phyloP scores from a whole-genome alignment of 2,113 vertebrate genomes.

The Lasiurus borealis region DNA sequence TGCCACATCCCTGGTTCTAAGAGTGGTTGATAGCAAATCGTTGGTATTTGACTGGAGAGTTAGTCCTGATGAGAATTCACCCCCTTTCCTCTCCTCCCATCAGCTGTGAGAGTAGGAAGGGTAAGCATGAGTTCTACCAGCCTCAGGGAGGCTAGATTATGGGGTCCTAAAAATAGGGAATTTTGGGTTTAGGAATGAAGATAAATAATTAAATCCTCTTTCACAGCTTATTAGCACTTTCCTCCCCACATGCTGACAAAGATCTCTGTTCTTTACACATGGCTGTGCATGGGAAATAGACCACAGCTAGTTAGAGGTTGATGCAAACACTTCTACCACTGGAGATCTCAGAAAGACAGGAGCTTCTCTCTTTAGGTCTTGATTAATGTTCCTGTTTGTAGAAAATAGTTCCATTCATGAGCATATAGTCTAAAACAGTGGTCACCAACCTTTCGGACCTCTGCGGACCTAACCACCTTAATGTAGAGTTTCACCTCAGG shows the following conservation, averaged over 20 bases:
- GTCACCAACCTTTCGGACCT: too few relatives aligned
- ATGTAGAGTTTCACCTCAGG: background rate
- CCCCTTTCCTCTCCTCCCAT: background rate
- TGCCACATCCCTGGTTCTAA: conserved; percentile 72
- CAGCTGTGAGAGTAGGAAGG: background rate
- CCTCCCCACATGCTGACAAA: background rate
- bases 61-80: background rate
- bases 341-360: background rate
- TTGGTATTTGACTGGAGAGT: conserved; percentile 16
- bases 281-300: background rate
- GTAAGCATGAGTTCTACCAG: background rate
- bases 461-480: background rate
- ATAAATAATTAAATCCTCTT: background rate
- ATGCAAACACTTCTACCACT: background rate
- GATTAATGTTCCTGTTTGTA: background rate
- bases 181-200: background rate
- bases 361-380: background rate
- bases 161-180: background rate
- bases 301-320: background rate
- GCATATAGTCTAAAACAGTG: background rate
- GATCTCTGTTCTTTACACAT: background rate
- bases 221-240: background rate
- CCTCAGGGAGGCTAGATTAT: background rate
- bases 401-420: background rate
- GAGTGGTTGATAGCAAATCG: conserved; percentile 69